A percentile compares a stretch with the other conserved stretches of the same genome.
Conservation (phyloP, 2,113 vertebrate species). For the Arizona elegans region DNA sequence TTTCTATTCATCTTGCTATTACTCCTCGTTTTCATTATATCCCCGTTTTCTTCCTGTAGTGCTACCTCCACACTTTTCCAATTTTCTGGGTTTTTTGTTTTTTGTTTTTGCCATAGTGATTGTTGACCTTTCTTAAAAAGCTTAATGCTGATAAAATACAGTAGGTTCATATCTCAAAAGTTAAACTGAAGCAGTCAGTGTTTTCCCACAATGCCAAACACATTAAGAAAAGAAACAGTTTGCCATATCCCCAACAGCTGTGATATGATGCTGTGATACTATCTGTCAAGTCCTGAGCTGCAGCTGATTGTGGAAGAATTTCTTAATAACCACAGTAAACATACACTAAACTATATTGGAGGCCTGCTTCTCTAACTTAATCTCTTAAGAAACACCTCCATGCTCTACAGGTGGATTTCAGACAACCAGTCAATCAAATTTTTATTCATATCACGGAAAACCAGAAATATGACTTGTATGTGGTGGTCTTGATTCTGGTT, state of each 20-base stretch:
- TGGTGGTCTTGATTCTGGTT: neutral
- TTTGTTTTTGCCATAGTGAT: neutral
- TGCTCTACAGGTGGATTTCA: neutral
- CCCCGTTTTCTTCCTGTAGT: neutral
- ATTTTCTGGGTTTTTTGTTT: neutral
- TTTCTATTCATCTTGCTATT: neutral
- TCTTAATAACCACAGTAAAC: neutral
- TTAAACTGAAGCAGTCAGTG: neutral
- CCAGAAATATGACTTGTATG: neutral
- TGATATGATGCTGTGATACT: neutral
- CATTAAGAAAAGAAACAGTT: neutral
- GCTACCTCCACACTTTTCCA: neutral
- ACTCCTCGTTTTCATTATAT: neutral
- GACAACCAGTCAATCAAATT: neutral
- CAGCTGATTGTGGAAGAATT: neutral
- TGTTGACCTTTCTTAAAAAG: neutral
- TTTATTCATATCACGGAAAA: neutral
- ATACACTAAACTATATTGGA: neutral
- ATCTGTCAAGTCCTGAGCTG: neutral
- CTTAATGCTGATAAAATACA: neutral
- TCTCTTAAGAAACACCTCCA: neutral
- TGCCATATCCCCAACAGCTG: neutral
- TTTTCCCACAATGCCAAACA: neutral
- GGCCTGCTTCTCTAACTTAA: neutral
- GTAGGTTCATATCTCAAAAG: neutral